A percentile compares a stretch with the other conserved stretches of the same genome.
Conservation (phyloP, 2,888 invertebrate species). For the Eupithecia subumbrata region DNA sequence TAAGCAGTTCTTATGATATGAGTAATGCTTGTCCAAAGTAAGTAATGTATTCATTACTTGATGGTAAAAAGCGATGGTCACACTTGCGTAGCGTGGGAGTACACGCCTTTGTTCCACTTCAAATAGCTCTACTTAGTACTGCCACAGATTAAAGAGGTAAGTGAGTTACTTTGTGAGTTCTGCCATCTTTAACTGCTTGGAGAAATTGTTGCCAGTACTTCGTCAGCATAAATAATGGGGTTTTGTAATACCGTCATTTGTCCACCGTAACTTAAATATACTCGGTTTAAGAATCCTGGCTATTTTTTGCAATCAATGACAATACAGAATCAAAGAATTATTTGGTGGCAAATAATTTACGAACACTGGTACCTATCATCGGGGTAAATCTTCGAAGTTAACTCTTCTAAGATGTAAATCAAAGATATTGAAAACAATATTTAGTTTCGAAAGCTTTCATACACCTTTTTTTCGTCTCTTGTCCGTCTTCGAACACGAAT, state of each 20-base stretch:
- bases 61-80: slow-evolving; percentile 59
- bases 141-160: slow-evolving; percentile 7
- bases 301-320: neutral
- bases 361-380: neutral
- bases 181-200: slow-evolving; percentile 15
- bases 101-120: slow-evolving; percentile 52
- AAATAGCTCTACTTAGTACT: slow-evolving; percentile 31
- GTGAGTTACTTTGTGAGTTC: slow-evolving; percentile 20
- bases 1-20: neutral
- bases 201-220: neutral
- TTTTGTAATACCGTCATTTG: neutral
- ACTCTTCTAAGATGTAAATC: neutral
- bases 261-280: neutral
- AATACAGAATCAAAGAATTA: too few species aligned
- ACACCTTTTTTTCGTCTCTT: neutral
- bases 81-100: slow-evolving; percentile 63
- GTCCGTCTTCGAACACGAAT: neutral
- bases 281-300: too few species aligned
- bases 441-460: neutral
- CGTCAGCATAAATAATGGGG: neutral
- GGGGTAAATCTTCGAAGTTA: neutral
- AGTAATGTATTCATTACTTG: slow-evolving; percentile 26
- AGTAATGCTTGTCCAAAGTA: neutral
- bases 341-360: neutral
- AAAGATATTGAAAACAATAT: neutral